A percentile compares a stretch with the other conserved stretches of the same genome.
Conservation (phyloP, 2,888 invertebrate species). For the Agrochola macilenta region DNA sequence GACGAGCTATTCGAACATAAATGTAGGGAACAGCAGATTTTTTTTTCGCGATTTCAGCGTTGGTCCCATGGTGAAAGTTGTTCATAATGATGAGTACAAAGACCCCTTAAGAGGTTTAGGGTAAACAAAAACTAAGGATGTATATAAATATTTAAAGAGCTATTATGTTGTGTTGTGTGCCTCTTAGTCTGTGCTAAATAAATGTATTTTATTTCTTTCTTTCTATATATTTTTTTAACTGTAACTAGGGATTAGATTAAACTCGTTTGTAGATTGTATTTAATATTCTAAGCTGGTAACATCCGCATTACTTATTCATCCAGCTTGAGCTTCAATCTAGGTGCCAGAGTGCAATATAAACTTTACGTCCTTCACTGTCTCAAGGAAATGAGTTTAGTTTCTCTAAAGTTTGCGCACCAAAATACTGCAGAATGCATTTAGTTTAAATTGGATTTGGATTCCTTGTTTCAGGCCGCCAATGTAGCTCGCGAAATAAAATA, state of each 20-base stretch:
- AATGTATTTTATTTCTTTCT: too few species aligned
- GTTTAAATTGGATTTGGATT: slow-evolving; percentile 10
- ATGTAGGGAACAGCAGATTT: too few species aligned
- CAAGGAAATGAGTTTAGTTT: slow-evolving; percentile 43
- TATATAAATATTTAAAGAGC: too few species aligned
- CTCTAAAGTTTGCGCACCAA: background rate
- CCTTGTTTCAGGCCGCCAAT: background rate
- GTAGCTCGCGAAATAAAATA: background rate
- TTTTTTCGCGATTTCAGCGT: too few species aligned
- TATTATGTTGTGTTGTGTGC: too few species aligned
- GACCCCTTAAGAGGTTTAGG: too few species aligned
- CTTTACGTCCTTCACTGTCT: slow-evolving; percentile 9
- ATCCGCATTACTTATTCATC: slow-evolving; percentile 3
- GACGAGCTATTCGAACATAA: too few species aligned
- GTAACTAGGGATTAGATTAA: background rate
- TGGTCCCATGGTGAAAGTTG: too few species aligned
- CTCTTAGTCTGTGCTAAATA: too few species aligned
- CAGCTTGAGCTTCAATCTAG: slow-evolving; percentile 29
- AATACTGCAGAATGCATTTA: background rate
- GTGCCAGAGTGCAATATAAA: slow-evolving; percentile 17
- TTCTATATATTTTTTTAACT: too few species aligned
- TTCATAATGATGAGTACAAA: too few species aligned
- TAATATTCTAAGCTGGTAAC: slow-evolving; percentile 22
- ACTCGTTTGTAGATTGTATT: background rate
- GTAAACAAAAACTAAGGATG: too few species aligned